Evolutionary conservation across 2,888 invertebrate species (phyloP), one percentile per base, ranked within the genome.

Genomic region (Paralinhomoeus sp.): DNA sequence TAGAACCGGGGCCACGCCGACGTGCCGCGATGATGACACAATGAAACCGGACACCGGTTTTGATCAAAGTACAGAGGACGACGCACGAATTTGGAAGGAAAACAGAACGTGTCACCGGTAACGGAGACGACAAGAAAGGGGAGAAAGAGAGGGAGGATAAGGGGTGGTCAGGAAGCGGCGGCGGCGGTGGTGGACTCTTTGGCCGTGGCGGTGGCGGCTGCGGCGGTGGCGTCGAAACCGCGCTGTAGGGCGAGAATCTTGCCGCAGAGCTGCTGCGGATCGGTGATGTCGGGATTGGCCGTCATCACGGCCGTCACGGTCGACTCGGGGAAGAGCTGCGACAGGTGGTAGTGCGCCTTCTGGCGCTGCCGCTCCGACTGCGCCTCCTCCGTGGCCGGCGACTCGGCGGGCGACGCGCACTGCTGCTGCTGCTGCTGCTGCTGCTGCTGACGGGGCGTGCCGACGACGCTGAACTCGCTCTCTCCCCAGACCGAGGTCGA

Each of bases 301-400:
- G 77, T 74, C 80, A 91, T 81, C 1, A 80, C 85, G 42, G 76
- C 75, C 42, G 75, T 73, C n/a, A 89, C 87, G 58, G 82, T 79
- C 51, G 78, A 76, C 57, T 81, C 80, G 0, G 84, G 83, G 65
- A 91, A 91, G 46, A 89, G 76, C 43, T 78, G 78, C n/a, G 80
- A 75, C 49, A 91, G 68, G 64, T 85, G 83, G 65, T 77, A 84
- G 63, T 80, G 82, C 58, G 85, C 49, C 31, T 22, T 17, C 3
- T 12, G 13, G 31, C 36, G 37, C 42, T 13, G 12, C 35, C 42
- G 27, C 22, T 42, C 37, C 22, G 21, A 37, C 22, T 40, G 41
- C 17, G 45, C 49, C 1, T 18, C 18, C 22, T 20, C 41, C 21
- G 27, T 31, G 22, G 24, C 20, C 31, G 41, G 40, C 36, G 39